These are phyloP conservation scores for Allophyes oxyacanthae DNA, from an alignment of 2,888 invertebrate genomes.

Conservation along the genomic window DNA sequence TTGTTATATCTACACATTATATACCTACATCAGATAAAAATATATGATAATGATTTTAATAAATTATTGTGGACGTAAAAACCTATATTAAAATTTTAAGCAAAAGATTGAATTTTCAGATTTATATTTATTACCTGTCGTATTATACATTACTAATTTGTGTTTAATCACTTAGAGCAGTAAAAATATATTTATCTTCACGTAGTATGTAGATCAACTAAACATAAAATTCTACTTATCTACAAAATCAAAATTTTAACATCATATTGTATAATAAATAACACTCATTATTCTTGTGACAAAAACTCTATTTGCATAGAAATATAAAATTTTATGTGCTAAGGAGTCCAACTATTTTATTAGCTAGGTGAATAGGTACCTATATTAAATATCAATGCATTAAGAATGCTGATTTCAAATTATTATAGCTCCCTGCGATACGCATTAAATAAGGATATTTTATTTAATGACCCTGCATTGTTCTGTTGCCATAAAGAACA, in stretches of 20 bases:
- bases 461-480: slow-evolving; percentile 7
- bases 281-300: slow-evolving; percentile 42
- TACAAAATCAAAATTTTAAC: slow-evolving; percentile 41
- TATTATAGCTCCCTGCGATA: slow-evolving; percentile 32
- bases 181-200: slow-evolving; percentile 39
- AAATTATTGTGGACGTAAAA: slow-evolving; percentile 33
- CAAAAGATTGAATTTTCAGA: slow-evolving; percentile 19
- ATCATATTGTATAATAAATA: slow-evolving; percentile 44
- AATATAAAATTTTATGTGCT: slow-evolving; percentile 36
- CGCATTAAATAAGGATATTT: slow-evolving; percentile 21
- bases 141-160: slow-evolving; percentile 48
- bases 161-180: slow-evolving; percentile 37
- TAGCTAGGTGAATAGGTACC: slow-evolving; percentile 18
- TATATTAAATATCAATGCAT: slow-evolving; percentile 27
- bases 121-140: slow-evolving; percentile 50
- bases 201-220: slow-evolving; percentile 35
- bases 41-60: slow-evolving; percentile 4
- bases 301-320: slow-evolving; percentile 49
- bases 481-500: slow-evolving; percentile 1
- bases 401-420: slow-evolving; percentile 10
- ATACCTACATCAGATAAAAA: no score
- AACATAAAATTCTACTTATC: slow-evolving; percentile 50
- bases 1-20: no score
- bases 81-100: slow-evolving; percentile 21
- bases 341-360: slow-evolving; percentile 37